Evolutionary conservation across 2,113 vertebrate genomes (phyloP).

Genomic region (Esox niger): DNA sequence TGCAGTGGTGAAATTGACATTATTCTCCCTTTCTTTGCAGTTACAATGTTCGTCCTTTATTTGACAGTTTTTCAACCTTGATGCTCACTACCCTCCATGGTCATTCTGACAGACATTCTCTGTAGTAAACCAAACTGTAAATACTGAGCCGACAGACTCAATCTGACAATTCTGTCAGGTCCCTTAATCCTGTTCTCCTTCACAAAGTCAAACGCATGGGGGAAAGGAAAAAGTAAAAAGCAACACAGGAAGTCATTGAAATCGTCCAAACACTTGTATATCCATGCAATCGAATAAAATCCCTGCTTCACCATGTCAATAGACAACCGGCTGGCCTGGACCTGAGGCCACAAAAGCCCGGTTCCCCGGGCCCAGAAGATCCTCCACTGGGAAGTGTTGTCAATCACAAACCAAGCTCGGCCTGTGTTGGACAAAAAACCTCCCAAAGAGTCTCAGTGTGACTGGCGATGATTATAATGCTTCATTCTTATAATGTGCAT

Average conservation of each 20-base stretch:
- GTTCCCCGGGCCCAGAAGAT: no score
- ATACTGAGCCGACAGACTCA: slow-evolving; percentile 44
- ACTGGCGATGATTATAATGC: no score
- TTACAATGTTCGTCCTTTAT: slow-evolving; percentile 1
- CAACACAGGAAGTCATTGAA: slow-evolving; percentile 7
- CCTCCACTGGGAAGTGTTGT: no score
- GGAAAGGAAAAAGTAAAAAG: slow-evolving; percentile 45
- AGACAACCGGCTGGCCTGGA: no score
- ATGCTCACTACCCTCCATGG: slow-evolving; percentile 8
- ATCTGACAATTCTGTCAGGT: slow-evolving; percentile 44
- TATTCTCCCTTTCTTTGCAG: background rate
- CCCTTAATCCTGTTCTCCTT: slow-evolving; percentile 46
- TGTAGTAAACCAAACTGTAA: slow-evolving; percentile 41
- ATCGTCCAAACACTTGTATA: background rate
- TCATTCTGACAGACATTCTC: slow-evolving; percentile 10
- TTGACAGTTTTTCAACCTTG: background rate
- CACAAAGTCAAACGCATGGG: slow-evolving; percentile 50
- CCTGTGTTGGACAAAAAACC: no score
- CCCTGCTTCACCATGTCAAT: background rate
- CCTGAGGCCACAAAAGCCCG: no score
- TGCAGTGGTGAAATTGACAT: background rate
- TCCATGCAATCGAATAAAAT: background rate
- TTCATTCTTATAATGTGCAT: no score
- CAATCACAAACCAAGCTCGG: no score
- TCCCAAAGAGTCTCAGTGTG: no score